Percentiles rank a stretch among this genome's conserved stretches.
phyloP scores from a whole-genome alignment of 1,140 invertebrate species.

The Oreohelix idahoensis region DNA sequence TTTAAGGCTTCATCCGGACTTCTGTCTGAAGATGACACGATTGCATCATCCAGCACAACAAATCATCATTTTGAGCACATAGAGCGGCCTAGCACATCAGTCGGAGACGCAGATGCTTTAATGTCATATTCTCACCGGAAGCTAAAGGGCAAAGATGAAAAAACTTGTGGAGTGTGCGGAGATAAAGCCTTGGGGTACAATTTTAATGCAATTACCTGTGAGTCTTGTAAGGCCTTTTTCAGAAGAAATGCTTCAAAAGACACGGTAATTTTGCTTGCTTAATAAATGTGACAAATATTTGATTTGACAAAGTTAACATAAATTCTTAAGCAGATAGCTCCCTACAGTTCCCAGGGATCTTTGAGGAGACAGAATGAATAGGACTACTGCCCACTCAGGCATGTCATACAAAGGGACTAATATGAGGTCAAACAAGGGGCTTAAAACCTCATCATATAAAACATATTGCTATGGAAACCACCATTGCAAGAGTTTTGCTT shows the following conservation, averaged over 20 bases:
- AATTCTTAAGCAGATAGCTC: no score
- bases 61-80: neutral
- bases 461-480: no score
- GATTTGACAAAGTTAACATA: no score
- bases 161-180: slow-evolving; percentile 82
- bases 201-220: slow-evolving; percentile 96
- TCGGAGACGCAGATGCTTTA: neutral
- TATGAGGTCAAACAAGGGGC: no score
- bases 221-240: slow-evolving; percentile 98
- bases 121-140: neutral
- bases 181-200: slow-evolving; percentile 94
- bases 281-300: no score
- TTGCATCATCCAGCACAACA: slow-evolving; percentile 19
- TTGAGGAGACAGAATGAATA: no score
- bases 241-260: slow-evolving; percentile 92
- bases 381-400: no score
- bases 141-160: slow-evolving; percentile 54
- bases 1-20: slow-evolving; percentile 31
- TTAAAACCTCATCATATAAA: no score
- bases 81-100: neutral
- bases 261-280: no score
- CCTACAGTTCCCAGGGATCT: no score
- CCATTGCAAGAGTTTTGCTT: no score
- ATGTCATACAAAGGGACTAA: no score
- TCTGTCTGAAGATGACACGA: slow-evolving; percentile 31